A percentile compares a stretch with the other conserved stretches of the same genome.
Evolutionary conservation across 1,140 invertebrate genomes (phyloP).

Genomic region (Drosophila pseudoobscura): DNA sequence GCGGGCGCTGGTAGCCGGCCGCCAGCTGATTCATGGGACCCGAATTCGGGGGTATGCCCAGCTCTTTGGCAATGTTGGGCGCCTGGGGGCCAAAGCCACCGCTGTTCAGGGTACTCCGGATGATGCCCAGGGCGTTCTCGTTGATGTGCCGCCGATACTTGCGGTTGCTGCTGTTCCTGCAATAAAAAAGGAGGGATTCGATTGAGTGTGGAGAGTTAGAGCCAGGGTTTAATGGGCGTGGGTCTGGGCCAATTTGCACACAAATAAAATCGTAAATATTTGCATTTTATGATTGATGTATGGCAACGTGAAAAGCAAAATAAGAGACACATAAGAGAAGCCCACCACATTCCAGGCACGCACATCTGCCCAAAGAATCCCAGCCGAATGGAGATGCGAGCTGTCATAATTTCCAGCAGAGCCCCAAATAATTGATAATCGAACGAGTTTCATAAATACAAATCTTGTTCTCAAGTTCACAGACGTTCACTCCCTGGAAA

Average conservation of each 20-base stretch:
- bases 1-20: constrained; percentile 77
- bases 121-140: constrained; percentile 76
- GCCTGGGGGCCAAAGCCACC: constrained; percentile 80
- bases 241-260: constrained; percentile 59
- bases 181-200: constrained; percentile 27
- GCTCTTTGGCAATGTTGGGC: constrained; percentile 76
- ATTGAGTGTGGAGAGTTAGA: constrained; percentile 10
- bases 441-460: constrained; percentile 17
- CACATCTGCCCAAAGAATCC: constrained; percentile 29
- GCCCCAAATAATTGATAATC: constrained; percentile 41
- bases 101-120: constrained; percentile 72
- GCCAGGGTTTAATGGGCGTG: constrained; percentile 43
- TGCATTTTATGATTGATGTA: constrained; percentile 82
- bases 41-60: constrained; percentile 77
- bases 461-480: constrained; percentile 9
- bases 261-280: constrained; percentile 80
- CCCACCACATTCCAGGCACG: constrained; percentile 63
- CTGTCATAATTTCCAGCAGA: constrained; percentile 22
- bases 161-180: constrained; percentile 72
- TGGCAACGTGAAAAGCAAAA: constrained; percentile 49
- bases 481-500: constrained; percentile 1
- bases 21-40: constrained; percentile 79
- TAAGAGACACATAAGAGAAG: constrained; percentile 7
- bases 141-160: constrained; percentile 81
- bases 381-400: constrained; percentile 3